Evolutionary conservation across 2,797 vertebrate genomes (phyloP), one percentile per base, ranked within the genome.

Genomic region (Chrosomus eos): DNA sequence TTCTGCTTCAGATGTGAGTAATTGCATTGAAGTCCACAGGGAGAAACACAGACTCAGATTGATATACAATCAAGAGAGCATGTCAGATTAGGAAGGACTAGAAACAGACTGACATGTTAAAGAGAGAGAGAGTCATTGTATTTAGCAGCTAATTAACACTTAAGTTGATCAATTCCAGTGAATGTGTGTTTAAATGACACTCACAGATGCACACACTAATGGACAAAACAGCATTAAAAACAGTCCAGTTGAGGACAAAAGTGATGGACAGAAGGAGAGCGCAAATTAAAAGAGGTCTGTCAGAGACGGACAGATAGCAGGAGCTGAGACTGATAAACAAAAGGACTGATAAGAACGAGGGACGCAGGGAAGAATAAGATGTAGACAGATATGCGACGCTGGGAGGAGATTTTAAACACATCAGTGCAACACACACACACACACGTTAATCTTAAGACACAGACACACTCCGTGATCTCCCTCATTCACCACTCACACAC

Each of bases 311-410:
- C 76, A 81, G 85, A 87, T 71, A 86, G 76, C 68, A 85, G 66
- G 36, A 67, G 67, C 82, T 76, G 79, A 86, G 66, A 66, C 80
- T 86, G 82, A 87, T 77, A 84, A 73, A 88, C 73, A 87, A 84
- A 81, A n/a, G 64, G 53, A 80, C 73, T 26, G 86, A 91, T 88
- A 90, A 90, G 76, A 89, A 71, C 10, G 79, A 87, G 82, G 80
- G 72, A 79, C 26, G 45, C 18, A 7, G 55, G 58, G 51, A 73
- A 71, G 77, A 75, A 74, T 78, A 74, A 81, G 78, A 86, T 64
- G 70, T 86, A 93, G 91, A 93, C 89, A 93, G 92, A 93, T 84
- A 80, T 81, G 64, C 79, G 93, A 88, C 93, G 89, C 89, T 90
- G 82, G 88, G 62, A 89, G 67, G 85, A 70, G 93, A 88, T 88